Evolutionary conservation across 2,797 vertebrate species (phyloP).

Genomic region (Natrix natrix): DNA sequence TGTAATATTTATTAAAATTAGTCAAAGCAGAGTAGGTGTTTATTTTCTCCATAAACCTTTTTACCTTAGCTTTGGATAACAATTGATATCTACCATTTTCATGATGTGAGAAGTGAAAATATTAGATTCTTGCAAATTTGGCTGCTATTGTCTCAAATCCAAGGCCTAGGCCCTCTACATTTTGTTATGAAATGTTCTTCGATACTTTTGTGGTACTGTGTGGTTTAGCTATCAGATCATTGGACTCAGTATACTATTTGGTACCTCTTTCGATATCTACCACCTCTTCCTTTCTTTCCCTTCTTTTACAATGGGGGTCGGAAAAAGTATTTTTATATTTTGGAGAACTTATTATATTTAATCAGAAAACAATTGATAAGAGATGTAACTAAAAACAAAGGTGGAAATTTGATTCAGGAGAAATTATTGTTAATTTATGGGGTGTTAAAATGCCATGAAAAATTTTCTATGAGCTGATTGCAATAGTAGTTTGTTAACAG

Average conservation of each 20-base stretch:
- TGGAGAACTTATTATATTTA: not conserved
- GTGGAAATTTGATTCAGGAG: not conserved
- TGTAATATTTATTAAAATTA: conserved; percentile 39
- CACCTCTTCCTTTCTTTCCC: not conserved
- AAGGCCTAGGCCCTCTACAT: not conserved
- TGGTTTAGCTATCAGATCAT: not conserved
- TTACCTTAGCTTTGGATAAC: not conserved
- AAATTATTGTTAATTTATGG: not conserved
- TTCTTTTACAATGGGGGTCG: not conserved
- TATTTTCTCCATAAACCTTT: not conserved
- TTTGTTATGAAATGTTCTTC: not conserved
- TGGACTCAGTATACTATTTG: not conserved
- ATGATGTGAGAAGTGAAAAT: not conserved
- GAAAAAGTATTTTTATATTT: not conserved
- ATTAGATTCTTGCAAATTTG: not conserved
- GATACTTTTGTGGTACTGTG: too few species aligned
- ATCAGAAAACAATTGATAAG: not conserved
- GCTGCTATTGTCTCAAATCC: not conserved
- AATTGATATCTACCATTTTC: not conserved
- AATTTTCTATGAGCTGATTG: not conserved
- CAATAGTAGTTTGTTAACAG: not conserved
- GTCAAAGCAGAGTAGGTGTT: conserved; percentile 33
- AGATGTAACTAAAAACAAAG: not conserved
- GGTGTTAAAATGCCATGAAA: not conserved
- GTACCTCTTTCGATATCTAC: not conserved